phyloP scores from a whole-genome alignment of 2,888 invertebrate genomes.

The Bugula neritina region DNA sequence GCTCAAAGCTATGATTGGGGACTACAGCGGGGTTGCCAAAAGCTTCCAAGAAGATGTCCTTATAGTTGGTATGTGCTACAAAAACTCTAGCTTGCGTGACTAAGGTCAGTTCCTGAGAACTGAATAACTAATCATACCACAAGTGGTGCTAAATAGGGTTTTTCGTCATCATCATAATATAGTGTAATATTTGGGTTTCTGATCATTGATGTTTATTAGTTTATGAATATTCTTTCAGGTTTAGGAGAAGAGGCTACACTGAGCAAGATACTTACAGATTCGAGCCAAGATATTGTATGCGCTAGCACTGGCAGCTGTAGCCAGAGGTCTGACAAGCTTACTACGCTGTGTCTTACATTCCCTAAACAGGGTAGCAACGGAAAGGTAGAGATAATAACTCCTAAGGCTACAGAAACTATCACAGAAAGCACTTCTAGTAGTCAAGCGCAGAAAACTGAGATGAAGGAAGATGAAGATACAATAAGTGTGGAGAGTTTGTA shows the following conservation, averaged over 20 bases:
- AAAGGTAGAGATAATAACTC: constrained; percentile 2
- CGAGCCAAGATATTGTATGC: constrained; percentile 5
- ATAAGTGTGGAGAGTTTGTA: constrained; percentile 24
- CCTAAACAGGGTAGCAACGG: constrained; percentile 16
- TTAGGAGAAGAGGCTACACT: constrained; percentile 17
- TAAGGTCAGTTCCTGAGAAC: too few relatives aligned
- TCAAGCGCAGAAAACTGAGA: neutral
- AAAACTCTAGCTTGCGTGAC: too few relatives aligned
- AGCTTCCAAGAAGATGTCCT: neutral
- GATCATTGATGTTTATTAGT: too few relatives aligned
- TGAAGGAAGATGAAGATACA: neutral
- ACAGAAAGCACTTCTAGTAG: neutral
- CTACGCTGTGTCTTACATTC: neutral
- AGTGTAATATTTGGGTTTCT: too few relatives aligned
- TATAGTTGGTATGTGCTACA: neutral
- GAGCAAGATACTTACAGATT: neutral
- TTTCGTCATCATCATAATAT: too few relatives aligned
- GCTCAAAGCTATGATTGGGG: neutral
- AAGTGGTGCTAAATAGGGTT: too few relatives aligned
- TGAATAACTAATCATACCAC: too few relatives aligned
- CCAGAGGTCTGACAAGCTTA: neutral
- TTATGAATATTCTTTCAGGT: too few relatives aligned
- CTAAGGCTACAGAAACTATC: too few relatives aligned
- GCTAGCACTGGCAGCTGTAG: constrained; percentile 4
- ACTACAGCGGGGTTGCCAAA: neutral